These are phyloP conservation scores for Triops longicaudatus DNA, from an alignment of 1,140 invertebrate genomes.

Conservation along the genomic window DNA sequence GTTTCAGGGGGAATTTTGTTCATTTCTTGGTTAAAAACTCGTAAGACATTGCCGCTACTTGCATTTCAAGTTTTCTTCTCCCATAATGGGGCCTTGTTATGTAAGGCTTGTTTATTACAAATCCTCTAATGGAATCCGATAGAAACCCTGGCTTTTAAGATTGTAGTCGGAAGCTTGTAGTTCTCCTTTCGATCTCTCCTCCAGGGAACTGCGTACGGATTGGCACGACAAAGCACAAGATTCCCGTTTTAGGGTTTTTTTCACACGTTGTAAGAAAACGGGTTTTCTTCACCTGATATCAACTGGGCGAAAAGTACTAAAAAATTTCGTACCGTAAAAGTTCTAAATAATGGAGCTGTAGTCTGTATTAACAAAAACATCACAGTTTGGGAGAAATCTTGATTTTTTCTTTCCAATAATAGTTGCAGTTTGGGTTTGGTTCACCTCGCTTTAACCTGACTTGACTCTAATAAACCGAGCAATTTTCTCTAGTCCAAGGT, in stretches of 20 bases:
- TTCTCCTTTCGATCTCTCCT: background rate
- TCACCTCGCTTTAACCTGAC: background rate
- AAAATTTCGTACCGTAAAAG: background rate
- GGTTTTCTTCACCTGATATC: background rate
- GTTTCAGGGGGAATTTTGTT: no score
- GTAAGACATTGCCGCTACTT: no score
- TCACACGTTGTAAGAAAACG: no score
- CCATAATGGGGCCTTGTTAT: no score
- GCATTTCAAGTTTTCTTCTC: no score
- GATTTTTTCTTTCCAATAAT: background rate
- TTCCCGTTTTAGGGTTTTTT: background rate
- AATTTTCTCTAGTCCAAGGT: no score
- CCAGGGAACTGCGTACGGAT: background rate
- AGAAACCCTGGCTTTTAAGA: no score
- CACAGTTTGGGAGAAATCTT: background rate
- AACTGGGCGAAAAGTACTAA: background rate
- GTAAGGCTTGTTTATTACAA: no score
- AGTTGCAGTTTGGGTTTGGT: background rate
- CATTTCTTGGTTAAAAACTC: no score
- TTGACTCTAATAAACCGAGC: background rate
- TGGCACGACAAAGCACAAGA: slow-evolving; percentile 12
- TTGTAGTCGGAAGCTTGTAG: background rate
- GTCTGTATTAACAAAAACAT: background rate
- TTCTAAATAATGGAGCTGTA: background rate
- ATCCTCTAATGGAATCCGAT: no score